A percentile compares a stretch with the other conserved stretches of the same genome.
Evolutionary conservation across 2,113 vertebrate species (phyloP).

Genomic region (Phoxinus phoxinus): DNA sequence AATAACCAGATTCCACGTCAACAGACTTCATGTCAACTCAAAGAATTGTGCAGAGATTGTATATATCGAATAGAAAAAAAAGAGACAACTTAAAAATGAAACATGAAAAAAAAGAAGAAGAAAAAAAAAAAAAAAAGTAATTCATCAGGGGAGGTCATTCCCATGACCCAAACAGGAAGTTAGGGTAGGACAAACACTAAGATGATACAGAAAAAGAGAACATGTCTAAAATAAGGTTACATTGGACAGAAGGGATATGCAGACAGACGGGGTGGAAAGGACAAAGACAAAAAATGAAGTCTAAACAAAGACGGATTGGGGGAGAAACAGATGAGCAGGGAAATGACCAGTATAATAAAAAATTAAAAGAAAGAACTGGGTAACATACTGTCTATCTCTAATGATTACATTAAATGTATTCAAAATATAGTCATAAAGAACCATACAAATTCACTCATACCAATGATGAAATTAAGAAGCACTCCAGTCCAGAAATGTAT

Average conservation of each 20-base stretch:
- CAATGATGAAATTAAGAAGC: background rate
- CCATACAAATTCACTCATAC: background rate
- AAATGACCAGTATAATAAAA: background rate
- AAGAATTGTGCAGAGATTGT: background rate
- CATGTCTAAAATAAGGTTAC: conserved; percentile 1
- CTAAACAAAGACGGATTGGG: background rate
- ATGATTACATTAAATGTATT: background rate
- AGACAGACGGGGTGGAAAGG: background rate
- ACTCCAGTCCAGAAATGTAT: no score
- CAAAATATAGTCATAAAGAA: background rate
- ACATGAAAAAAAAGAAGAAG: background rate
- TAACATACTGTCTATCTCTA: background rate
- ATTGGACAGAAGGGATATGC: background rate
- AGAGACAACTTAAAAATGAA: conserved; percentile 22
- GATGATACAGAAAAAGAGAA: conserved; percentile 19
- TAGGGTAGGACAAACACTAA: conserved; percentile 7
- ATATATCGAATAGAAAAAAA: background rate
- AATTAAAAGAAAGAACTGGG: background rate
- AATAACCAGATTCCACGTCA: background rate
- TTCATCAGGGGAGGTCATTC: conserved; percentile 50
- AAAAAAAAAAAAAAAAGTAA: background rate
- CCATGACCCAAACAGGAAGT: conserved; percentile 56
- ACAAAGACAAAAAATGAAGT: background rate
- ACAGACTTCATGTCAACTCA: background rate
- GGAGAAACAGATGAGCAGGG: background rate